Evolutionary conservation across 1,140 invertebrate genomes (phyloP), one percentile per base, ranked within the genome.

Genomic region (Philopotamus ludificatus): DNA sequence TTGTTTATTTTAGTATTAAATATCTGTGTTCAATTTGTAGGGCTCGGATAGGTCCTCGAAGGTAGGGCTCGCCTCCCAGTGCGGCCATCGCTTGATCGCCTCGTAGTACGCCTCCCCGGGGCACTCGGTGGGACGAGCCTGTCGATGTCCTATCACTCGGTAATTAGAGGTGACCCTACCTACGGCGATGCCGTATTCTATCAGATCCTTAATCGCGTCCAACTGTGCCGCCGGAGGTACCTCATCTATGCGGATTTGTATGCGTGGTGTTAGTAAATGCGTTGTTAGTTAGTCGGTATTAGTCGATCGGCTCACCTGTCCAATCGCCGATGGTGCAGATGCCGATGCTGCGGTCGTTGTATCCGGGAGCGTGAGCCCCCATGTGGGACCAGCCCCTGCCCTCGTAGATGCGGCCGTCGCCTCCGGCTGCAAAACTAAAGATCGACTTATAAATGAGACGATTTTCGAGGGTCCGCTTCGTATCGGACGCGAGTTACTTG

Each of bases 371-470:
- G 71, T 93, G 90, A 0, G 88, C 88, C 2, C 91, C 91, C 0
- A 86, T 75, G 1, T 73, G 76, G 21, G 85, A 82, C 86, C 90
- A 94, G 1, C 89, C 89, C 21, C 90, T 81, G 1, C 89, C 92
- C 65, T 86, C 84, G 71, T 92, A 93, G 7, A 34, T 34, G 10
- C 81, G 78, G 1, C 89, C 89, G 63, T 93, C 89, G n/a, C 88
- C 88, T 1, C 91, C 92, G 3, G 92, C 81, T n/a, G 87, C 83
- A 74, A 94, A 94, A 75, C 86, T 92, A 65, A 7, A 7, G 4
- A 34, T 4, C 12, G 12, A 4, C 28, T 7, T 34, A 34, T 34
- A 4, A 34, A 7, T 34, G 12, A 7, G 4, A 34, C 12, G 4
- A 12, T 7, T 34, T 12, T 34, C 28, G 28, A 12, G 28, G 12